A percentile compares a stretch with the other conserved stretches of the same genome.
Conservation (phyloP, 92 coral and sea anemone genomes). For the Palythoa heliodiscus region DNA sequence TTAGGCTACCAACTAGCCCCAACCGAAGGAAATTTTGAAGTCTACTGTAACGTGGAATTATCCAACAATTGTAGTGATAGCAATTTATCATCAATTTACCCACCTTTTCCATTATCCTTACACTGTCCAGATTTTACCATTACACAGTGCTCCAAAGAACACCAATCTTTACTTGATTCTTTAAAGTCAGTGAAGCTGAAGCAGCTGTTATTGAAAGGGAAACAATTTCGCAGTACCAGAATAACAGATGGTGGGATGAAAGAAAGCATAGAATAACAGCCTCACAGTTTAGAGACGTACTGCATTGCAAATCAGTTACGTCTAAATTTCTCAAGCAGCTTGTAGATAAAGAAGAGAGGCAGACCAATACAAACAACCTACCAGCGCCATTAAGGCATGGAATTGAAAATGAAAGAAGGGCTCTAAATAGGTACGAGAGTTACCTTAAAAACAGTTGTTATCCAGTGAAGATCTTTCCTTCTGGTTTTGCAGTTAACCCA, state of each 20-base stretch:
- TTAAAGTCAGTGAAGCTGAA: conserved; percentile 33
- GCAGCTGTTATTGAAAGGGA: conserved; percentile 33
- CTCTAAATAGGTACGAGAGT: conserved; percentile 20
- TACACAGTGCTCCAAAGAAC: conserved; percentile 42
- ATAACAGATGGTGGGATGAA: conserved; percentile 40
- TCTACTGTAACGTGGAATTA: conserved; percentile 41
- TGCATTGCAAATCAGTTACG: no score
- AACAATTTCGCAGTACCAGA: conserved; percentile 29
- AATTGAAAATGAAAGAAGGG: conserved; percentile 41
- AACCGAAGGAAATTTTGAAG: conserved; percentile 51
- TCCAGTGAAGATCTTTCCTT: conserved; percentile 49
- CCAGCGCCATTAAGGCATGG: conserved; percentile 54
- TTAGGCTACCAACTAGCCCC: conserved; percentile 52
- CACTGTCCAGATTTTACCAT: conserved; percentile 28
- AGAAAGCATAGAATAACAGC: conserved; percentile 45
- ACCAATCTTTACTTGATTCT: conserved; percentile 33
- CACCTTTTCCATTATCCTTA: conserved; percentile 37
- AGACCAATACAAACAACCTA: neutral
- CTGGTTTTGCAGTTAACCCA: conserved; percentile 56
- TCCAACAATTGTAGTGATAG: conserved; percentile 1
- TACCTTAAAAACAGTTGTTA: conserved; percentile 44
- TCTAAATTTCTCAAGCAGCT: no score
- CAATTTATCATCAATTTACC: conserved; percentile 27
- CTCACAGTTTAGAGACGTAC: conserved; percentile 38
- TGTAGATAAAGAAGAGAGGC: neutral